Conservation (phyloP, 1,140 invertebrate genomes). For the Lordiphosa collinella region DNA sequence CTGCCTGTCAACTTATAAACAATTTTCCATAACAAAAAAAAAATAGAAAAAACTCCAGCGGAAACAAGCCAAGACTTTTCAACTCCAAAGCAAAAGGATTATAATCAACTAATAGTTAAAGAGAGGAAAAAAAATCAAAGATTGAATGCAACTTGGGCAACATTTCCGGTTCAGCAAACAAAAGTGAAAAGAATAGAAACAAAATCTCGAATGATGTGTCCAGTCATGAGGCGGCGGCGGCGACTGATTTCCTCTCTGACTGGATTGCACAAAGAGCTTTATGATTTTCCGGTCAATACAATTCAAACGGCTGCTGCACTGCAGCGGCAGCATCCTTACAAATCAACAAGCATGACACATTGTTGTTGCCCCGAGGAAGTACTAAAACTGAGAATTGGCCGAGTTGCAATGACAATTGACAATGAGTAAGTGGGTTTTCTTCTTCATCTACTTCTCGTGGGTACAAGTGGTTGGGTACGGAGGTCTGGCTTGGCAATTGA, state of each 20-base stretch:
- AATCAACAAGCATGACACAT: constrained; percentile 76
- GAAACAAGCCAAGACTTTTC: constrained; percentile 40
- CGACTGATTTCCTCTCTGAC: constrained; percentile 53
- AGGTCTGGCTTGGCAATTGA: constrained; percentile 4
- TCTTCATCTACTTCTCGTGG: constrained; percentile 1
- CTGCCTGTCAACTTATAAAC: constrained; percentile 73
- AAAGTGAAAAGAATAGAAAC: background rate
- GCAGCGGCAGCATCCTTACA: constrained; percentile 61
- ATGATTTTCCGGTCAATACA: constrained; percentile 76
- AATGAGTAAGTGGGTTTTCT: constrained; percentile 30
- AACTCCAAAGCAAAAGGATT: constrained; percentile 9
- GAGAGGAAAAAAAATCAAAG: constrained; percentile 40
- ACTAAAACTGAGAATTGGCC: constrained; percentile 3
- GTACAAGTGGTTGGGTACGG: constrained; percentile 3
- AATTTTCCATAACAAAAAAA: constrained; percentile 62
- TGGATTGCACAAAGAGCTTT: constrained; percentile 61
- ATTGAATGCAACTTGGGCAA: constrained; percentile 49
- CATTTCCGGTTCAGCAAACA: constrained; percentile 51
- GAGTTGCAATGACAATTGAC: constrained; percentile 35
- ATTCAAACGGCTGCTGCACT: constrained; percentile 34
- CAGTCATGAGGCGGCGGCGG: constrained; percentile 47
- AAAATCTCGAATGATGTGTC: constrained; percentile 22
- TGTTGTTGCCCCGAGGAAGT: constrained; percentile 48
- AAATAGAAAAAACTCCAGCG: constrained; percentile 25
- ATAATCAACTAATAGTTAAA: background rate